Conservation (phyloP, 2,113 vertebrate species). For the zebrafish (Danio rerio) region GRCz12tu NC_133196.1:23149001-23149500, state of each 20-base stretch:
- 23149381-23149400: conserved; percentile 37
- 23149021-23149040: neutral
- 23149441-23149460: conserved; percentile 42
- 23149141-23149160: neutral
- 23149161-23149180: neutral
- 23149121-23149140: neutral
- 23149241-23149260: conserved; percentile 1
- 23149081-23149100: neutral
- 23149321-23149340: conserved; percentile 21
- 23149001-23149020: neutral
- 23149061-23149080: neutral
- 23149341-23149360: conserved; percentile 35
- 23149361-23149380: conserved; percentile 37
- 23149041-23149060: neutral
- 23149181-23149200: neutral
- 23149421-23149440: conserved; percentile 49
- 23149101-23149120: neutral
- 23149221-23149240: neutral
- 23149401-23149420: conserved; percentile 51
- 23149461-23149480: conserved; percentile 50
- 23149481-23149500: conserved; percentile 31
- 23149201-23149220: neutral
- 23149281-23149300: conserved; percentile 35
- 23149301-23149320: conserved; percentile 31
- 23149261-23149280: neutral